Percentiles rank a stretch among this genome's conserved stretches.
phyloP scores from a whole-genome alignment of 1,140 invertebrate species.

The Solen grandis region DNA sequence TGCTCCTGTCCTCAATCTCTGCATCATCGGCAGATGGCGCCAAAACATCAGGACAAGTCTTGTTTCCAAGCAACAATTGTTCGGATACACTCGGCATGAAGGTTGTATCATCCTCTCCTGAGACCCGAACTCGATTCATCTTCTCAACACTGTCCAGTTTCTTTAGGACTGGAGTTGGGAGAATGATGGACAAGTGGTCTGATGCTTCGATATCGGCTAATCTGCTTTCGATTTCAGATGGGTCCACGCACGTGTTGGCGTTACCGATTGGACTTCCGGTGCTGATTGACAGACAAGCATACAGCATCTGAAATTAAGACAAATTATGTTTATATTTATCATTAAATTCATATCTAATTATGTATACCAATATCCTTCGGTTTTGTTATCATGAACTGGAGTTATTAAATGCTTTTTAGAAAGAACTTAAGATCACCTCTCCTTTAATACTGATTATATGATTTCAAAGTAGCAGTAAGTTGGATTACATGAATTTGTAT shows the following conservation, averaged over 20 bases:
- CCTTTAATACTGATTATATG: too few species aligned
- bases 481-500: too few species aligned
- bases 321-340: too few species aligned
- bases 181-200: not conserved
- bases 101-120: not conserved
- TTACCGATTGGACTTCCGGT: too few species aligned
- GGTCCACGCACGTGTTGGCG: not conserved
- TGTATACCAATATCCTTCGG: too few species aligned
- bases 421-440: too few species aligned
- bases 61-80: not conserved
- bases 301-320: too few species aligned
- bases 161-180: not conserved
- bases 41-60: not conserved
- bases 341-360: too few species aligned
- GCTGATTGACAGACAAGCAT: too few species aligned
- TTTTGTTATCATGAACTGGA: too few species aligned
- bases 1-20: not conserved
- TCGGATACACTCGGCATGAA: not conserved
- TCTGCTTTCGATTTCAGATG: not conserved
- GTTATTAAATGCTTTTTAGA: too few species aligned
- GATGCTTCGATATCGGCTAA: not conserved
- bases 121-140: not conserved
- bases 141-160: not conserved
- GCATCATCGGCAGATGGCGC: not conserved
- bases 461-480: too few species aligned